Percentiles rank a stretch among this genome's conserved stretches.
Conservation (phyloP, 2,797 vertebrate species). For the Melanotaenia trifasciata region DNA sequence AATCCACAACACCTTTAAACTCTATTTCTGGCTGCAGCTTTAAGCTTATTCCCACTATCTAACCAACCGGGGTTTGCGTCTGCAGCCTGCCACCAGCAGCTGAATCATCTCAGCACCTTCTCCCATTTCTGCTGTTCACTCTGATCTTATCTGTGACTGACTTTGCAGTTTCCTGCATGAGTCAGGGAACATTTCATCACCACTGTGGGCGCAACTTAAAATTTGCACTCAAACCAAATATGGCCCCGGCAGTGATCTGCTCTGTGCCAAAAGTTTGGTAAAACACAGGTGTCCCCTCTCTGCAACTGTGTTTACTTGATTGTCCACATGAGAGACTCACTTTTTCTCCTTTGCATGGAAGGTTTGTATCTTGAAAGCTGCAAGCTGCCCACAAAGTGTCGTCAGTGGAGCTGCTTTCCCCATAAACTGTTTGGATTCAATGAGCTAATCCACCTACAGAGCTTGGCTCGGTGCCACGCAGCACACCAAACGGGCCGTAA, state of each 20-base stretch:
- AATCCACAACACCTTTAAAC: constrained; percentile 76
- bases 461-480: constrained; percentile 63
- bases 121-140: constrained; percentile 41
- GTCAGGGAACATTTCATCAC: constrained; percentile 56
- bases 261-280: constrained; percentile 59
- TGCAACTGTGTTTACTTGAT: constrained; percentile 77
- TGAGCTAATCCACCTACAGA: constrained; percentile 84
- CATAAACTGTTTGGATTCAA: constrained; percentile 87
- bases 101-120: constrained; percentile 64
- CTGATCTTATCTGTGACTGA: constrained; percentile 56
- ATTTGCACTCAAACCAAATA: constrained; percentile 67
- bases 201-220: constrained; percentile 31
- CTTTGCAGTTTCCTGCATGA: constrained; percentile 66
- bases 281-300: constrained; percentile 83
- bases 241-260: constrained; percentile 47
- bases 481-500: constrained; percentile 64
- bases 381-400: constrained; percentile 81
- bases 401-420: constrained; percentile 79
- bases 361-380: constrained; percentile 79
- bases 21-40: constrained; percentile 71
- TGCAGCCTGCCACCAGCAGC: constrained; percentile 46
- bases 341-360: constrained; percentile 71
- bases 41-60: constrained; percentile 70
- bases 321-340: constrained; percentile 73
- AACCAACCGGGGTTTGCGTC: constrained; percentile 53